Base-by-base conservation (phyloP, 1,140 invertebrate species). In the Gonioctena quinquepunctata region DNA sequence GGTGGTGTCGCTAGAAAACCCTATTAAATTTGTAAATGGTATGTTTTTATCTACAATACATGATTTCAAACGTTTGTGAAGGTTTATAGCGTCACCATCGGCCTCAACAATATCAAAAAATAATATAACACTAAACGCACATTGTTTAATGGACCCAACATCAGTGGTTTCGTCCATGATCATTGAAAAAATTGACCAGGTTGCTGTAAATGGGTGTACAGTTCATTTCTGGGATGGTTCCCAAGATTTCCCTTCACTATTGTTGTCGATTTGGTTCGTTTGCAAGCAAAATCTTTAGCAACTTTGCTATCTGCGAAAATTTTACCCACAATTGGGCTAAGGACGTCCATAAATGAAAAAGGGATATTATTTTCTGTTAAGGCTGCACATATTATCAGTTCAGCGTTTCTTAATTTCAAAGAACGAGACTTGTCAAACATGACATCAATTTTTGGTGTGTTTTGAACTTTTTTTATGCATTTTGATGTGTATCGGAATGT, bases 11-110 rank as follows among this genome's bases (percentile, higher is more conserved):
- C 26, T 48, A 26, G 59, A 6, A 42, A 62, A 69, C 6, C 74
- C 81, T 42, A 82, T 66, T 27, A 79, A 71, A 42, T 83, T 82
- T 49, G 52, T 18, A 19, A 77, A 52, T n/a, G 75, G 77, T 11
- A 54, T 54, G 50, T 5, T 18, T 54, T 54, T 54, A 54, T n/a
- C n/a, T n/a, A n/a, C n/a, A n/a, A n/a, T n/a, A n/a, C n/a, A n/a
- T n/a, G n/a, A n/a, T n/a, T n/a, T n/a, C n/a, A n/a, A n/a, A n/a
- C n/a, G n/a, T n/a, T n/a, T n/a, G n/a, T n/a, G n/a, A n/a, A n/a
- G n/a, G n/a, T n/a, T n/a, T n/a, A n/a, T n/a, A n/a, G n/a, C n/a
- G n/a, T n/a, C n/a, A n/a, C n/a, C n/a, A n/a, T n/a, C n/a, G n/a
- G n/a, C n/a, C n/a, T n/a, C n/a, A n/a, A n/a, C n/a, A n/a, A n/a